These are phyloP conservation scores for Patella caerulea DNA, from an alignment of 2,888 invertebrate species.

Conservation along the genomic window DNA sequence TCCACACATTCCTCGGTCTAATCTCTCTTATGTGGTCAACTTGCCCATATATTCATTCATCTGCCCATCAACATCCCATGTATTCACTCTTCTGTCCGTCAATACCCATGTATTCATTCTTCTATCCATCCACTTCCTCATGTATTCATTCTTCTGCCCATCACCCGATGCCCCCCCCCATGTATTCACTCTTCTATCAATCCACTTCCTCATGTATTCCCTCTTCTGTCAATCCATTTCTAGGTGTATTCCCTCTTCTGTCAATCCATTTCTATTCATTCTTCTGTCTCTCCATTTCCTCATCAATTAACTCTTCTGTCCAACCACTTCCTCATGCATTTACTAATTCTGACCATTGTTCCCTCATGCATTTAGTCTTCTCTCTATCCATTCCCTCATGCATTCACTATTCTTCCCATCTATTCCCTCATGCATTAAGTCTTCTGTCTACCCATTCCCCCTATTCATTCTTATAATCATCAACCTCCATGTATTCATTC, in stretches of 20 bases:
- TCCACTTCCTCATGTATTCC: background rate
- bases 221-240: too few relatives aligned
- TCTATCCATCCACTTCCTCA: background rate
- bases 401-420: background rate
- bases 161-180: background rate
- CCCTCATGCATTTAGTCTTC: background rate
- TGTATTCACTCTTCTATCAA: background rate
- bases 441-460: background rate
- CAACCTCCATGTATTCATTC: slow-evolving; percentile 7
- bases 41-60: background rate
- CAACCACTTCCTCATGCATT: background rate
- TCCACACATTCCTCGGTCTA: background rate
- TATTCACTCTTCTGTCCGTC: too few relatives aligned
- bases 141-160: background rate
- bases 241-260: background rate
- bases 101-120: too few relatives aligned
- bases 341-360: background rate
- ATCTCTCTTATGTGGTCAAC: too few relatives aligned
- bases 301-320: background rate
- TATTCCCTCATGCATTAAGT: background rate
- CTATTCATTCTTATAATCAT: too few relatives aligned
- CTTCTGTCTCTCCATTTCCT: too few relatives aligned
- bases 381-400: background rate
- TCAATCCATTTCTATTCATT: background rate
- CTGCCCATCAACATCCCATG: too few relatives aligned